Conservation (phyloP, 1,140 invertebrate genomes). For the Drosophila willistoni region DNA sequence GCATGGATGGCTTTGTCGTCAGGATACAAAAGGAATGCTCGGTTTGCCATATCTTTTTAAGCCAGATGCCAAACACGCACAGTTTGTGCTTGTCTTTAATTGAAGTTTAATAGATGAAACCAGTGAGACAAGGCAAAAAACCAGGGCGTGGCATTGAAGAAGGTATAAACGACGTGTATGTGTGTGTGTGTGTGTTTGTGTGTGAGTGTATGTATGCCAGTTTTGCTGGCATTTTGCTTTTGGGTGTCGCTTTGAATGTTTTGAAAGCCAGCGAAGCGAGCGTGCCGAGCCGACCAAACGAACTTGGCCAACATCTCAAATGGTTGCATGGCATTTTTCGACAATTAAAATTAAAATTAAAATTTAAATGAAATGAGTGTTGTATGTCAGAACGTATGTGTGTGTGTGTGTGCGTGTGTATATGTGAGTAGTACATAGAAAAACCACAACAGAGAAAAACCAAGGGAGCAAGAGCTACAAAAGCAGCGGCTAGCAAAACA, state of each 20-base stretch:
- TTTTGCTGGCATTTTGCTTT: constrained; percentile 17
- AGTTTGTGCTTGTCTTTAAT: constrained; percentile 46
- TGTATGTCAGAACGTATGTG: constrained; percentile 11
- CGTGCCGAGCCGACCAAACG: constrained; percentile 33
- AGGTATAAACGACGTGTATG: not conserved
- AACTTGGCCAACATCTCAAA: constrained; percentile 58
- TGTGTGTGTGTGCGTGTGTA: constrained; percentile 21
- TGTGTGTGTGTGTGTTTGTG: too few relatives aligned
- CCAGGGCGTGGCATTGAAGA: not conserved
- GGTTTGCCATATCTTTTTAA: constrained; percentile 41
- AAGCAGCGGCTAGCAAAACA: constrained; percentile 61
- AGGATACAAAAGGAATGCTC: constrained; percentile 48
- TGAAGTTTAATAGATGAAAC: constrained; percentile 56
- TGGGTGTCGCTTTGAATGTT: constrained; percentile 28
- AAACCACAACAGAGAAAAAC: constrained; percentile 68
- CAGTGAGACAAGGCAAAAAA: constrained; percentile 8
- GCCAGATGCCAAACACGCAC: constrained; percentile 23
- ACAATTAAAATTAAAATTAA: constrained; percentile 81
- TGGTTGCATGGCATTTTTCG: constrained; percentile 73
- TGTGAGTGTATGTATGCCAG: too few relatives aligned
- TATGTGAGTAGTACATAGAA: constrained; percentile 43
- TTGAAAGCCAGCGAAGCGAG: constrained; percentile 56
- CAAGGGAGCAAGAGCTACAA: constrained; percentile 23
- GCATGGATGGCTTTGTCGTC: constrained; percentile 16
- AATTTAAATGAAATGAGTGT: constrained; percentile 70